phyloP scores from a whole-genome alignment of 2,797 vertebrate genomes.

The Vultur gryphus region DNA sequence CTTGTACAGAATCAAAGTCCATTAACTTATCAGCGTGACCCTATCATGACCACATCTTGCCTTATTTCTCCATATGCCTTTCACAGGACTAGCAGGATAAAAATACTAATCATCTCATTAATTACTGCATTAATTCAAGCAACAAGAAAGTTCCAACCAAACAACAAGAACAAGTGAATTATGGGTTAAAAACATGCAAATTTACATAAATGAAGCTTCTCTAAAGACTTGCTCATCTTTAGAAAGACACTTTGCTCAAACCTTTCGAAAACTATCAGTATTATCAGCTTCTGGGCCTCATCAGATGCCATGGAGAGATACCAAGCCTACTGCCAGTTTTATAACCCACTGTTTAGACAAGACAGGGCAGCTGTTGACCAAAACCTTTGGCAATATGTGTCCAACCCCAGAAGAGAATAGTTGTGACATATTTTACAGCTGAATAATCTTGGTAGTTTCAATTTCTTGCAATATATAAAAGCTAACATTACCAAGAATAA shows the following conservation, averaged over 20 bases:
- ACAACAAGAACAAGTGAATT: neutral
- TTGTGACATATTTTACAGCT: neutral
- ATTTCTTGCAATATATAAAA: neutral
- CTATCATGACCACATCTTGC: neutral
- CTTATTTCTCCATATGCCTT: neutral
- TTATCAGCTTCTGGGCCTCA: neutral
- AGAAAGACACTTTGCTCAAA: neutral
- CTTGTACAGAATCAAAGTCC: neutral
- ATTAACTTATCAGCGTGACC: neutral
- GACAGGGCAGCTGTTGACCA: neutral
- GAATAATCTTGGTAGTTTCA: neutral
- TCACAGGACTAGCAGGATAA: neutral
- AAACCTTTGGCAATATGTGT: neutral
- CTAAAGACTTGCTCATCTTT: neutral
- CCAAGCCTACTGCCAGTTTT: neutral
- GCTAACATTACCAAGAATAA: neutral
- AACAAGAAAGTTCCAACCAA: neutral
- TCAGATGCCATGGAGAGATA: rapidly evolving
- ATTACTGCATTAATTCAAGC: neutral
- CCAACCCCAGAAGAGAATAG: neutral
- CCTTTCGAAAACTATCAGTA: neutral
- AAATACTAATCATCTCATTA: neutral
- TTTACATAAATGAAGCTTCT: neutral
- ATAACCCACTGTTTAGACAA: neutral
- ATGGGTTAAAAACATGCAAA: neutral